phyloP scores from a whole-genome alignment of 2,113 vertebrate species.

The Oryzias curvinotus region DNA sequence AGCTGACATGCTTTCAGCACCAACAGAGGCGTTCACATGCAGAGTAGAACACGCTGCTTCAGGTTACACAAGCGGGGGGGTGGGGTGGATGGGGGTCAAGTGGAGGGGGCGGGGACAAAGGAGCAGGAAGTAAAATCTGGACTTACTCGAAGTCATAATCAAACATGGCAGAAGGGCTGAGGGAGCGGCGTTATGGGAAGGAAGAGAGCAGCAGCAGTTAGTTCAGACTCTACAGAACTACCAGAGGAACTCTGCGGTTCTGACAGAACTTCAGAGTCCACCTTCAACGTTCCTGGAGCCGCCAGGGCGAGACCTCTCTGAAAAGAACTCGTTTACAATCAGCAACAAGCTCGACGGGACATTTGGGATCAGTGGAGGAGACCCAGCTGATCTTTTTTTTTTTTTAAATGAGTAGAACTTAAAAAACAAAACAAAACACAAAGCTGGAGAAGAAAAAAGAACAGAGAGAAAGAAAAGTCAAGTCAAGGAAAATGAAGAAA shows the following conservation, averaged over 20 bases:
- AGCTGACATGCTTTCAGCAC: not conserved
- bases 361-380: too few species aligned
- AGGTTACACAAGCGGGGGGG: slow-evolving; percentile 6
- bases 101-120: slow-evolving; percentile 40
- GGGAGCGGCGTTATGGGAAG: slow-evolving; percentile 82
- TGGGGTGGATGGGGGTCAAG: not conserved
- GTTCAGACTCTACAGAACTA: slow-evolving; percentile 67
- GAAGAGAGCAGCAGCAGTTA: slow-evolving; percentile 97
- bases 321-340: too few species aligned
- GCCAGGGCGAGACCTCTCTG: too few species aligned
- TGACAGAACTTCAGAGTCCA: not conserved
- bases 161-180: slow-evolving; percentile 99
- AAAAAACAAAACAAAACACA: too few species aligned
- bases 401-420: too few species aligned
- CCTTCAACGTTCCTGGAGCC: too few species aligned
- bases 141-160: slow-evolving; percentile 99
- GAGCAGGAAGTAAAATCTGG: slow-evolving; percentile 84
- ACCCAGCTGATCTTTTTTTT: too few species aligned
- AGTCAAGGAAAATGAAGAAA: too few species aligned
- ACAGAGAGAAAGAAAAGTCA: too few species aligned
- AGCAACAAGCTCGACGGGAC: too few species aligned
- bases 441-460: too few species aligned
- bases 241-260: not conserved
- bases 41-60: slow-evolving; percentile 48
- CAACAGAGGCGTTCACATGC: not conserved